These are phyloP conservation scores for Hippocampus abdominalis DNA, from an alignment of 2,113 vertebrate genomes.

Conservation along the genomic window DNA sequence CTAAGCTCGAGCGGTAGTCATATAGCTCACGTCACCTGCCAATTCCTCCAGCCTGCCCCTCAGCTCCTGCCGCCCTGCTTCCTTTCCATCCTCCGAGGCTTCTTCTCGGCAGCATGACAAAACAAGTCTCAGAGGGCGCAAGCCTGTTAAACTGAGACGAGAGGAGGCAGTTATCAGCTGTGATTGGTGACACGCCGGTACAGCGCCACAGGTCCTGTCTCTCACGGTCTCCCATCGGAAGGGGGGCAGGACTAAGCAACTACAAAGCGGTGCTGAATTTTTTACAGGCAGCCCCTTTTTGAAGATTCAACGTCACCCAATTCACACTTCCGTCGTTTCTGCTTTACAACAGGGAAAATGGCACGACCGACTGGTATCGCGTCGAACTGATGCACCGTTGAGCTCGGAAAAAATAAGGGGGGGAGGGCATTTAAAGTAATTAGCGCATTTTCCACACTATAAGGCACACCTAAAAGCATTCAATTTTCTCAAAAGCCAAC, in stretches of 20 bases:
- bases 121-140: conserved; percentile 10
- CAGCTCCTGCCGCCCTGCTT: background rate
- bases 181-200: conserved; percentile 43
- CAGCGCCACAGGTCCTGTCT: conserved; percentile 40
- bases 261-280: conserved; percentile 60
- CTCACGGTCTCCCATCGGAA: conserved; percentile 3
- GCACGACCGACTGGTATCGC: conserved; percentile 16
- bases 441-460: too few relatives aligned
- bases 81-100: conserved; percentile 15
- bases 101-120: background rate
- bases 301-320: conserved; percentile 25
- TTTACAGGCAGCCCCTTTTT: conserved; percentile 49
- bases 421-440: too few relatives aligned
- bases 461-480: too few relatives aligned
- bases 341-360: conserved; percentile 33
- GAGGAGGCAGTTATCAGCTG: conserved; percentile 46
- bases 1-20: background rate
- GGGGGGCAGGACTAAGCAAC: conserved; percentile 33
- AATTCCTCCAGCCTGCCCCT: background rate
- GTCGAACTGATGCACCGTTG: background rate
- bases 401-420: background rate
- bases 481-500: too few relatives aligned
- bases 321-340: background rate
- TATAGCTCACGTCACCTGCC: background rate
- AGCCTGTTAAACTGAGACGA: conserved; percentile 31